Percentiles rank a stretch among this genome's conserved stretches.
Evolutionary conservation across 2,888 invertebrate genomes (phyloP).

Genomic region (Xestia xanthographa): DNA sequence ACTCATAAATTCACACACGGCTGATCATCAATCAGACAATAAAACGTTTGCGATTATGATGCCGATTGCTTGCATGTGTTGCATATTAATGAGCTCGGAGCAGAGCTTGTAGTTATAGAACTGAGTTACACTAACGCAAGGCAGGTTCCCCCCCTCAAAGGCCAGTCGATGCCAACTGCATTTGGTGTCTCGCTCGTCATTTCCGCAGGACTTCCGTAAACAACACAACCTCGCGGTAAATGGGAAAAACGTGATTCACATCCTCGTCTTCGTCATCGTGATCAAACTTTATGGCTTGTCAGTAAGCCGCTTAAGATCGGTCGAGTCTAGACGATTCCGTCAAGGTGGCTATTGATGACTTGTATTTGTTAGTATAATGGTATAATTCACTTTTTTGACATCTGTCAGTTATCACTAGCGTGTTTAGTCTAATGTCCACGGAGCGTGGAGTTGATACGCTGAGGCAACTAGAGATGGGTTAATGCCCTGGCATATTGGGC

Average conservation of each 20-base stretch:
- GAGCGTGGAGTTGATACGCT: conserved; percentile 14
- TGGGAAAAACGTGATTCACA: conserved; percentile 62
- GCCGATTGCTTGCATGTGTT: conserved; percentile 48
- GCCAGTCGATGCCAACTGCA: conserved; percentile 64
- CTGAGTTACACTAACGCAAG: conserved; percentile 27
- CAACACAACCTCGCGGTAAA: conserved; percentile 63
- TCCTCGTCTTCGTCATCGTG: conserved; percentile 35
- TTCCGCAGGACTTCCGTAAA: conserved; percentile 79
- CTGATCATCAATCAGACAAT: conserved; percentile 58
- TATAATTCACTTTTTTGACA: conserved; percentile 43
- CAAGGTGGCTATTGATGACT: conserved; percentile 33
- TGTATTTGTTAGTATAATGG: conserved; percentile 34
- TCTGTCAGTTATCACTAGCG: conserved; percentile 25
- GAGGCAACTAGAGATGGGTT: no score
- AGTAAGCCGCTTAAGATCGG: conserved; percentile 32
- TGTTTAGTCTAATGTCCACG: conserved; percentile 30
- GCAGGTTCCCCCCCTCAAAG: conserved; percentile 61
- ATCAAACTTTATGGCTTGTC: conserved; percentile 36
- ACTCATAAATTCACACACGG: conserved; percentile 55
- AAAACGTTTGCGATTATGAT: conserved; percentile 61
- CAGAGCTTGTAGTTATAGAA: conserved; percentile 13
- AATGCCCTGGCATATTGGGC: no score
- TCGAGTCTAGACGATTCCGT: conserved; percentile 35
- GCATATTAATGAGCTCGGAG: conserved; percentile 49
- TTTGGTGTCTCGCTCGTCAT: conserved; percentile 66